Percentiles rank a stretch among this genome's conserved stretches.
Conservation (phyloP, 2,888 invertebrate species). For the Hyppa rectilinea region DNA sequence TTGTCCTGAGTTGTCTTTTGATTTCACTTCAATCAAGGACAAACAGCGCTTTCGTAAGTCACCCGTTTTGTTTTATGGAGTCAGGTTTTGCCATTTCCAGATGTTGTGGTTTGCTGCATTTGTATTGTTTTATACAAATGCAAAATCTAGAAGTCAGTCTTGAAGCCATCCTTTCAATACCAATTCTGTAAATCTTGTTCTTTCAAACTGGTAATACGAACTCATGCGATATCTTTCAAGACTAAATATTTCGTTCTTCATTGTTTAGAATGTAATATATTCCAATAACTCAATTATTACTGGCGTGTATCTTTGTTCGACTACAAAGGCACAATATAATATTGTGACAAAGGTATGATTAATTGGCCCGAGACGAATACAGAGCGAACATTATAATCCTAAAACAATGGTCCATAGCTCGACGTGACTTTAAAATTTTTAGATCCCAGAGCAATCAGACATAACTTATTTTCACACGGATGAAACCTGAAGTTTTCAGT, state of each 20-base stretch:
- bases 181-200: constrained; percentile 3
- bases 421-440: too few relatives aligned
- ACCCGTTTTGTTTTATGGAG: constrained; percentile 20
- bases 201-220: constrained; percentile 1
- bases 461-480: too few relatives aligned
- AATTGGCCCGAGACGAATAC: constrained; percentile 41
- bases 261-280: constrained; percentile 21
- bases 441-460: too few relatives aligned
- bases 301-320: constrained; percentile 41
- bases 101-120: background rate
- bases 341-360: constrained; percentile 48
- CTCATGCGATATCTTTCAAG: background rate
- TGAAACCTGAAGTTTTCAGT: too few relatives aligned
- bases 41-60: constrained; percentile 37
- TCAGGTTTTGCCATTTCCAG: constrained; percentile 2
- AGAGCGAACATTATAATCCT: constrained; percentile 42
- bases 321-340: too few relatives aligned
- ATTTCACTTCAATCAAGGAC: constrained; percentile 48
- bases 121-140: background rate
- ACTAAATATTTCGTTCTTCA: constrained; percentile 2
- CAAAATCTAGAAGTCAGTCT: background rate
- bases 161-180: background rate
- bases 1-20: constrained; percentile 26
- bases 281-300: constrained; percentile 9
- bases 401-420: constrained; percentile 48